These are phyloP conservation scores for Amphiprion ocellaris DNA, from an alignment of 2,113 vertebrate genomes.

Conservation along the genomic window DNA sequence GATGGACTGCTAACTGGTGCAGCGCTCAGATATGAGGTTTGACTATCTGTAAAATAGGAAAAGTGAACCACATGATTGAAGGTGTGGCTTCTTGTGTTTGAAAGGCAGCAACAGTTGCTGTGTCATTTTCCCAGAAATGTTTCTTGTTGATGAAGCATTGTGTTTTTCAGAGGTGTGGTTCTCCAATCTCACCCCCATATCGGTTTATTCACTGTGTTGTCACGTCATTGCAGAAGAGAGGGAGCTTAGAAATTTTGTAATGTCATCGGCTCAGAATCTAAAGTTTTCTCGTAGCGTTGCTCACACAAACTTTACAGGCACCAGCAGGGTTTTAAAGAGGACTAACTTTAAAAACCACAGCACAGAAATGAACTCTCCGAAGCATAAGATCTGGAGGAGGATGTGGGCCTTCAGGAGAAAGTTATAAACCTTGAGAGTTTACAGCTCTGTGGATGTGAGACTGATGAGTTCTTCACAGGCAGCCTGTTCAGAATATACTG, in stretches of 20 bases:
- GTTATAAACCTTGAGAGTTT: constrained; percentile 41
- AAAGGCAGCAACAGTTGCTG: not conserved
- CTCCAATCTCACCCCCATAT: constrained; percentile 17
- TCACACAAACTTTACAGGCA: not conserved
- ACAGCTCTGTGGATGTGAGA: constrained; percentile 23
- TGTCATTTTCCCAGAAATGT: too few species aligned
- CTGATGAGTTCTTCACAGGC: constrained; percentile 46
- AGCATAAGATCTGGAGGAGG: constrained; percentile 15
- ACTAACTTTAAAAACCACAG: constrained; percentile 30
- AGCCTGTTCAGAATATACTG: constrained; percentile 45
- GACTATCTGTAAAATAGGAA: constrained; percentile 1
- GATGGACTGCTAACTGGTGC: not conserved
- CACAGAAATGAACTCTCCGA: not conserved
- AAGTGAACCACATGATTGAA: not conserved
- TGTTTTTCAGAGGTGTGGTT: constrained; percentile 54
- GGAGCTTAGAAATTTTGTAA: constrained; percentile 8
- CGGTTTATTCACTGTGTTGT: constrained; percentile 18
- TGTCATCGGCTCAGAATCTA: not conserved
- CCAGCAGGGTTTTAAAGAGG: constrained; percentile 18
- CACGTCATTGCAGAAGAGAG: constrained; percentile 47
- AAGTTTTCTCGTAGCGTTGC: not conserved
- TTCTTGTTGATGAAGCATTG: constrained; percentile 40
- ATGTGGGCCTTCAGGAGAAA: constrained; percentile 19
- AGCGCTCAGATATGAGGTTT: constrained; percentile 8
- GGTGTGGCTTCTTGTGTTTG: constrained; percentile 7